Percentiles rank a stretch among this genome's conserved stretches.
Evolutionary conservation across 2,113 vertebrate genomes (phyloP).

Genomic region (Vanacampus margaritifer): DNA sequence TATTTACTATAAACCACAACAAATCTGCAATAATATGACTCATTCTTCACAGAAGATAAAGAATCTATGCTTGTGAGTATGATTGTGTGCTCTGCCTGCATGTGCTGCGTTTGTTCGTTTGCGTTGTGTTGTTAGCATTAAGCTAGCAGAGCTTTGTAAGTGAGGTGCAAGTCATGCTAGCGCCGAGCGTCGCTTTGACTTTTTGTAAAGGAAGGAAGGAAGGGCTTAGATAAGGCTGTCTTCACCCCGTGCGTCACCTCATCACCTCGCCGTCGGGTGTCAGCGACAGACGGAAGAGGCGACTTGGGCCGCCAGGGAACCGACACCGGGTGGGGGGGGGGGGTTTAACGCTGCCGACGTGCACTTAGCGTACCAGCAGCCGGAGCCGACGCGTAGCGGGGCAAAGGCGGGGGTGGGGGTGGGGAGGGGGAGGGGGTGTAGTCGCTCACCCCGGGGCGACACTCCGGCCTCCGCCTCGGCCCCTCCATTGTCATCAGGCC

Average conservation of each 20-base stretch:
- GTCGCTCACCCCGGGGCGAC: constrained; percentile 56
- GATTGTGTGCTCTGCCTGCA: too few relatives aligned
- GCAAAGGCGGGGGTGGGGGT: constrained; percentile 2
- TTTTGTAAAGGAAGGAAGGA: not conserved
- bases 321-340: constrained; percentile 28
- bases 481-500: constrained; percentile 60
- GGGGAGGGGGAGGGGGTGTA: constrained; percentile 8
- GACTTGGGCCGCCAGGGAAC: constrained; percentile 46
- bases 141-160: too few relatives aligned
- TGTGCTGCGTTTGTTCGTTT: too few relatives aligned
- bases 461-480: constrained; percentile 39
- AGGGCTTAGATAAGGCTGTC: constrained; percentile 39
- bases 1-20: too few relatives aligned
- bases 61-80: too few relatives aligned
- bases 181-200: not conserved
- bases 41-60: too few relatives aligned
- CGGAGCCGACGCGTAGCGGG: constrained; percentile 50
- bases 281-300: constrained; percentile 58
- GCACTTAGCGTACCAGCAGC: constrained; percentile 47
- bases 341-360: constrained; percentile 28
- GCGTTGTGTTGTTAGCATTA: too few relatives aligned
- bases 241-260: constrained; percentile 61
- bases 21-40: too few relatives aligned
- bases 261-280: constrained; percentile 69
- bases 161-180: not conserved